phyloP scores from a whole-genome alignment of 2,888 invertebrate genomes.

The Thymelicus sylvestris region DNA sequence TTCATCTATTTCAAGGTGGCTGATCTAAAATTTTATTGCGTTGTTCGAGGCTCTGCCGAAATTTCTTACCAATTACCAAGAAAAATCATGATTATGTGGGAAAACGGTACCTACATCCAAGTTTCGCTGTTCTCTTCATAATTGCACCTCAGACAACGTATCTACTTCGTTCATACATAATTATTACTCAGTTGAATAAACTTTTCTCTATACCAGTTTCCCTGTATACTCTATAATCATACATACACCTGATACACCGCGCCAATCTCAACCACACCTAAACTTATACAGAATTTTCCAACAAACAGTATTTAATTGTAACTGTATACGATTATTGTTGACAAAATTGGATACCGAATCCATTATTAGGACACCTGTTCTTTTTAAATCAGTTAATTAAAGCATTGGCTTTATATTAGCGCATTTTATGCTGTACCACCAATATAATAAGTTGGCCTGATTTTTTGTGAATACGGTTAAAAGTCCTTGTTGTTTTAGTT shows the following conservation, averaged over 20 bases:
- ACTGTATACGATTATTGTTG: slow-evolving; percentile 21
- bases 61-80: no score
- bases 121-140: neutral
- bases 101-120: no score
- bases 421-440: neutral
- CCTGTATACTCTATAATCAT: slow-evolving; percentile 12
- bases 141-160: neutral
- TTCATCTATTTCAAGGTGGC: no score
- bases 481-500: neutral
- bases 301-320: slow-evolving; percentile 4
- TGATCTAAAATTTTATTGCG: no score
- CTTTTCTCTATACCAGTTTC: slow-evolving; percentile 24
- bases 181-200: slow-evolving; percentile 20
- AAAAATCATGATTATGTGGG: no score
- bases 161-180: neutral
- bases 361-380: slow-evolving; percentile 25
- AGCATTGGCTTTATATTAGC: slow-evolving; percentile 11
- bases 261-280: neutral
- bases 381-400: slow-evolving; percentile 14
- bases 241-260: neutral
- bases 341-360: slow-evolving; percentile 14
- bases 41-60: no score
- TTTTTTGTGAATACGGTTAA: neutral
- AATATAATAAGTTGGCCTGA: neutral
- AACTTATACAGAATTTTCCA: neutral